phyloP scores from a whole-genome alignment of 2,888 invertebrate species.

The Drosophila formosana region DNA sequence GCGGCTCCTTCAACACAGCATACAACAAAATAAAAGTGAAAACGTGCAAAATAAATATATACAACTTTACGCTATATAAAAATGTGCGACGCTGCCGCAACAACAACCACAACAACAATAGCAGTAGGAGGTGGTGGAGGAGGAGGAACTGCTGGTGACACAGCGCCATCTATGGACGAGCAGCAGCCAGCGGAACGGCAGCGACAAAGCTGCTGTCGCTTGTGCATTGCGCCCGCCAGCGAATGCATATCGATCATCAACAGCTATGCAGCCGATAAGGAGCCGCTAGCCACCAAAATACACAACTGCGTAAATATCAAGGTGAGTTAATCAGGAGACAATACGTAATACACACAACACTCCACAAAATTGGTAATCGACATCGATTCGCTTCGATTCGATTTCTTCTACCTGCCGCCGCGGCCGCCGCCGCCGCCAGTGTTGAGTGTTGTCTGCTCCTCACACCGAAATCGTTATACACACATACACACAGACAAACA shows the following conservation, averaged over 20 bases:
- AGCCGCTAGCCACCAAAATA: constrained; percentile 85
- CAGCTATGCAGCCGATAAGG: constrained; percentile 85
- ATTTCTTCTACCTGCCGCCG: constrained; percentile 44
- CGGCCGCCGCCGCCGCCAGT: neutral
- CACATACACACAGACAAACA: constrained; percentile 39
- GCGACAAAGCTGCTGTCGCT: constrained; percentile 85
- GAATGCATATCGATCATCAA: constrained; percentile 85
- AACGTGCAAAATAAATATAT: constrained; percentile 65
- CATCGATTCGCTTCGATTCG: constrained; percentile 27
- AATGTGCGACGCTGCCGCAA: constrained; percentile 71
- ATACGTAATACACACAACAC: constrained; percentile 42
- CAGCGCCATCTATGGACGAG: constrained; percentile 43
- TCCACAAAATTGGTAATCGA: constrained; percentile 20
- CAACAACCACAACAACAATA: constrained; percentile 34
- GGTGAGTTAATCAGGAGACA: constrained; percentile 71
- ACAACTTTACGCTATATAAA: constrained; percentile 31
- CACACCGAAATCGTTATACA: constrained; percentile 55
- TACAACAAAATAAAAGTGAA: constrained; percentile 73
- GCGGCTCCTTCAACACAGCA: neutral
- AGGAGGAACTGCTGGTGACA: constrained; percentile 13
- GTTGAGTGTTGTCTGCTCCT: constrained; percentile 11
- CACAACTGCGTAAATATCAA: constrained; percentile 85
- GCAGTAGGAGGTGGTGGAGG: constrained; percentile 11
- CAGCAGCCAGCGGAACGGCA: constrained; percentile 55
- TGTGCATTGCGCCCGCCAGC: constrained; percentile 85